Base-by-base conservation (phyloP, 2,113 vertebrate species). In the Trichomycterus rosablanca region DNA sequence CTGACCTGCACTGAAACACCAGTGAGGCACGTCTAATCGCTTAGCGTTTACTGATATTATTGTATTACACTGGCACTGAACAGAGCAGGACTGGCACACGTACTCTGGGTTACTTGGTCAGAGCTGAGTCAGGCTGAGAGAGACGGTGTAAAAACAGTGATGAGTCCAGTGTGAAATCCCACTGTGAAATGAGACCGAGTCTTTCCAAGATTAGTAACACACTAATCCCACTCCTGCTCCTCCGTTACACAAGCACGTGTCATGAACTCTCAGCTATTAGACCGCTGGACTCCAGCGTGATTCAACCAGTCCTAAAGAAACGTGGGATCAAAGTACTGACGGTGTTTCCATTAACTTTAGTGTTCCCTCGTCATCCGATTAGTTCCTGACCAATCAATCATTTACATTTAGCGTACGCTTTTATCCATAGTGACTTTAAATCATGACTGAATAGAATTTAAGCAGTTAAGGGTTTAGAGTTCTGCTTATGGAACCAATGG, bases 191-290 rank as follows among this genome's bases (percentile, higher is more conserved):
- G 16, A 77, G 66, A 79, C 70, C 54, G 67, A 68, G 71, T 73
- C 67, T 71, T 71, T 74, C 71, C 70, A 57, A 70, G 66, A 73
- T 73, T 73, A 84, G 82, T 71, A 81, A 78, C 74, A 72, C 30
- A 28, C 78, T 70, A 45, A 74, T 72, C 60, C 66, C 58, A 64
- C 32, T 28, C 56, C 32, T 32, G 68, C 67, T 37, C 56, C 63
- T 50, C 59, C 37, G 53, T 69, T 71, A 63, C 39, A 18, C 69
- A 72, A 60, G 20, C n/a, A n/a, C 59, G 54, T 51, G 55, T 24
- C 63, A 42, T 60, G 71, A 58, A 76, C 73, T 69, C 62, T 65
- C 48, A 59, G 56, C 46, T 57, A 60, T 74, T 72, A 3, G 35
- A 10, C 12, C 35, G 59, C 73, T 70, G 69, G 70, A 71, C 70